Base-by-base conservation (phyloP, 2,888 invertebrate genomes). In the Apocheima hispidaria region DNA sequence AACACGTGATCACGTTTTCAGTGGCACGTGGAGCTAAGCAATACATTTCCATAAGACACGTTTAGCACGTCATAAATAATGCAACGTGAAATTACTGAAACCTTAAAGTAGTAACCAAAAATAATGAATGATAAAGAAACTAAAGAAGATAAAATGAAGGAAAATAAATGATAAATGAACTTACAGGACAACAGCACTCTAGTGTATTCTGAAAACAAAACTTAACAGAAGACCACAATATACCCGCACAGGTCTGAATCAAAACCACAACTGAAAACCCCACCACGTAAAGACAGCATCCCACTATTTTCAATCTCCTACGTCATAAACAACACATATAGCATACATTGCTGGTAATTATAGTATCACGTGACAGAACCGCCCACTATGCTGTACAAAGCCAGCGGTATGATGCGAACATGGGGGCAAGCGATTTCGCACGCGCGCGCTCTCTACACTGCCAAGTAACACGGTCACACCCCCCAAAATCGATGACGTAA, bases 381-480 rank as follows among this genome's bases (percentile, higher is more conserved):
- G 35, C 61, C 63, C 43, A 67, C 63, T 38, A 30, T 10, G 7
- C 44, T 28, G 14, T 30, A 63, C 18, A 63, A 61, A 65, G 62
- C 30, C 57, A 65, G 33, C 51, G 60, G 65, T 59, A 66, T 64
- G 65, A 68, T 63, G 55, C 52, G 59, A 63, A 66, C 55, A 65
- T 40, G 50, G 44, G 40, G 36, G 44, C 68, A 69, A 65, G 63
- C 66, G 63, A 61, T 57, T 40, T 41, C 59, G 72, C 79, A 78
- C 78, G 76, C 75, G 77, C 75, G 77, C 60, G 43, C 46, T 49
- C 64, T 72, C 70, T 68, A 52, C 53, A 33, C 50, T 72, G 78
- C 78, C 79, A 75, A 48, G 14, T 35, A n/a, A 35, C 70, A 69
- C 73, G 69, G 78, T 79, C 82, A 84, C 82, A 83, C 83, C 84